Evolutionary conservation across 2,888 invertebrate species (phyloP), one percentile per base, ranked within the genome.

Genomic region (Leptopilina drosophilae): DNA sequence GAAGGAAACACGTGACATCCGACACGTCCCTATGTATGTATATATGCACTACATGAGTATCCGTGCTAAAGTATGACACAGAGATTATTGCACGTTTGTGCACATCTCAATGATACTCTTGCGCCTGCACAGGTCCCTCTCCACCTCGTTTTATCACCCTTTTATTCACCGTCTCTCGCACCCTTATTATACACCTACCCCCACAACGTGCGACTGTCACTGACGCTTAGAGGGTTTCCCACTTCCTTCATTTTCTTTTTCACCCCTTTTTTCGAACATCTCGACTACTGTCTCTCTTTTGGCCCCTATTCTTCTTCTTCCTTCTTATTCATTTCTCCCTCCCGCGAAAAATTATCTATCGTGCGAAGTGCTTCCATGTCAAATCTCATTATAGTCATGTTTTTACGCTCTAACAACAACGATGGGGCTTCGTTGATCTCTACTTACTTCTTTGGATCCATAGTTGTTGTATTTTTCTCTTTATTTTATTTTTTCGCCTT

Each of bases 351-450:
- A 78, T 81, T 80, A 77, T 83, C 76, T 78, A 81, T 69, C 82
- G 81, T 80, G 82, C 84, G 80, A 88, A 89, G 88, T 88, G 88
- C 89, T 88, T 87, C 86, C 84, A 85, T 85, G 88, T 88, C 88
- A 88, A 89, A 90, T 90, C 89, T 88, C 87, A 88, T 90, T 90
- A 90, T 85, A 87, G 83, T 83, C 85, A 83, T 84, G 85, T 87
- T 88, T 88, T 88, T 87, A 86, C 85, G 85, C 85, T 82, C 83
- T 82, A 84, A 46, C 73, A 76, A 79, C 82, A 82, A 83, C 83
- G 84, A 82, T 82, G 85, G 83, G 86, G 87, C 87, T 88, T 87
- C 86, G 82, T 80, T 80, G 75, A 49, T 79, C 79, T 81, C 80
- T 81, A 78, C 73, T 77, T 77, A 67, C 20, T 67, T 49, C 9